Conservation (phyloP, 2,113 vertebrate species). For the Clinocottus analis region DNA sequence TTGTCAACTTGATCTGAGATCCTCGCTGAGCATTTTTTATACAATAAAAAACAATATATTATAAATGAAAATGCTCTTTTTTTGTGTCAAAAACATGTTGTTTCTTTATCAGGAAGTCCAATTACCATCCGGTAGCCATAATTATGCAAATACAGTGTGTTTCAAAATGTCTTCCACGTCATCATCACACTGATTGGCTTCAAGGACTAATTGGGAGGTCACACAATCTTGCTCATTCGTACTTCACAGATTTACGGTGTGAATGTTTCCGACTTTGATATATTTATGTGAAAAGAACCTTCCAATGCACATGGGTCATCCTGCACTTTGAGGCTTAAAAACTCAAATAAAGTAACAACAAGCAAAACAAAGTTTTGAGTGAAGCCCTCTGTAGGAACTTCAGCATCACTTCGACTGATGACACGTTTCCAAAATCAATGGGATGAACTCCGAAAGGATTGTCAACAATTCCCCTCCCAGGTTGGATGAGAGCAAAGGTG, state of each 20-base stretch:
- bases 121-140: not conserved
- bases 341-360: not conserved
- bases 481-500: not conserved
- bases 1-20: not conserved
- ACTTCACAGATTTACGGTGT: not conserved
- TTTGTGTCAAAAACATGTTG: not conserved
- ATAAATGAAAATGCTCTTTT: too few species aligned
- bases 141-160: too few species aligned
- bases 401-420: not conserved
- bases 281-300: constrained; percentile 1
- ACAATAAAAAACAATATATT: not conserved
- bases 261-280: not conserved
- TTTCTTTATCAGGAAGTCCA: not conserved
- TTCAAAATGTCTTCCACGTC: not conserved
- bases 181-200: not conserved
- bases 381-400: not conserved
- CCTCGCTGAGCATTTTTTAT: not conserved
- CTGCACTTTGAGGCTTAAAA: not conserved
- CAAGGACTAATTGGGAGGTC: not conserved
- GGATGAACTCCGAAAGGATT: not conserved
- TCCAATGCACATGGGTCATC: not conserved
- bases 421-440: not conserved
- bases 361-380: not conserved
- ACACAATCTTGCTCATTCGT: not conserved
- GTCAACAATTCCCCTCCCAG: not conserved